Base-by-base conservation (phyloP, 2,888 invertebrate genomes). In the Amblyjoppa proteus region DNA sequence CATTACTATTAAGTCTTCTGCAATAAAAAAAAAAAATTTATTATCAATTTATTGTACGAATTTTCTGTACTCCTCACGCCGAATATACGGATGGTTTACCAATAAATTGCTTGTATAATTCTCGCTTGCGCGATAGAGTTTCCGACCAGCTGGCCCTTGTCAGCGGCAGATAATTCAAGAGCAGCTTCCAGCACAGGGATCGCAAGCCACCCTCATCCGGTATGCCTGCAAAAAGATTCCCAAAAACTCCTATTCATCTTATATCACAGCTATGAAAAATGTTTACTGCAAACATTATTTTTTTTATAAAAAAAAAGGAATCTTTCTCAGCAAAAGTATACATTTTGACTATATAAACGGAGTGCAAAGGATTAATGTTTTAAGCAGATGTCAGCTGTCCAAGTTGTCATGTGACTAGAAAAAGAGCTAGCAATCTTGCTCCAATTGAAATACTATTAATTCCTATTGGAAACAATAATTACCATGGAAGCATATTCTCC, bases 1-100 rank as follows among this genome's bases (percentile, higher is more conserved):
- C 83, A 97, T 97, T 2, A 98, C 97, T 83, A 98, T 97, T 93
- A 99, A 96, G 94, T 98, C 98, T 93, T 97, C 97, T 97, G 90
- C 3, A 94, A 94, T 89, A 20, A 83, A 80, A 82, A 34, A 82
- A 31, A 34, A 83, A 34, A 69, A 84, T 28, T 31, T 20, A 49
- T 20, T 49, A 51, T 78, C 28, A 28, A 20, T 9, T n/a, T 20
- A 49, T 16, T 49, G 51, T 78, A 41, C 41, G 6, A 28, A 20
- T 13, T 28, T 5, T 13, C 20, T 3, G n/a, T 16, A 75, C 68
- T 53, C 16, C 16, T 58, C 6, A 16, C 9, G 56, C 11, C 69
- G 69, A 58, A 25, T 11, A 3, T 28, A 13, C 1, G 25, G 1
- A 58, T 13, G 11, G 49, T 38, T 91, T 94, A 97, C 97, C 96